These are phyloP conservation scores for Columba livia DNA, from an alignment of 2,113 vertebrate genomes.

Conservation along the genomic window DNA sequence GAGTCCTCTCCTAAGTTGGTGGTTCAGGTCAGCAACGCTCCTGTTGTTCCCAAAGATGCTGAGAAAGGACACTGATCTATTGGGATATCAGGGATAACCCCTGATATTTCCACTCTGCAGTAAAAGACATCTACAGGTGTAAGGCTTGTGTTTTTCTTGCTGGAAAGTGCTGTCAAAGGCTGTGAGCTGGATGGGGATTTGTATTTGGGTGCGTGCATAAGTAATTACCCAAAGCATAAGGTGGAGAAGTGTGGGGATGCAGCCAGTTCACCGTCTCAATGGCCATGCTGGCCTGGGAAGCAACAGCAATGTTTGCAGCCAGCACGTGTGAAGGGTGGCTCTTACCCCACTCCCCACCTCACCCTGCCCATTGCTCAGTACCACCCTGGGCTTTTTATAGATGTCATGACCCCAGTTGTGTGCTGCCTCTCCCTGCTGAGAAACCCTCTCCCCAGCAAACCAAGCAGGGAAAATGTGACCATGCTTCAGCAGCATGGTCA, in stretches of 20 bases:
- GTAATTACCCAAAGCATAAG: not conserved
- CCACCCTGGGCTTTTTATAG: not conserved
- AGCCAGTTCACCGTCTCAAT: not conserved
- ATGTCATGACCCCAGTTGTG: accelerated
- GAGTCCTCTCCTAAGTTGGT: not conserved
- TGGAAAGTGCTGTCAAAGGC: not conserved
- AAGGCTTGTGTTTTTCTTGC: not conserved
- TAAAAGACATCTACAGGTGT: not conserved
- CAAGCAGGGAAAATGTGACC: not conserved
- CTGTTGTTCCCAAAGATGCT: not conserved
- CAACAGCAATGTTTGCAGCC: not conserved
- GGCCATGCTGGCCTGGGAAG: not conserved
- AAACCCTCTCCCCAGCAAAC: not conserved
- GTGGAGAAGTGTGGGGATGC: not conserved
- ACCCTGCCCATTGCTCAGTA: not conserved
- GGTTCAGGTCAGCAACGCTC: not conserved
- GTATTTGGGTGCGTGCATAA: not conserved
- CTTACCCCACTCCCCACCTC: not conserved
- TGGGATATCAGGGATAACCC: not conserved
- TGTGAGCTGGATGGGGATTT: not conserved
- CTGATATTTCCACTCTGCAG: not conserved
- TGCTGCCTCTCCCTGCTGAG: not conserved
- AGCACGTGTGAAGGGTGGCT: not conserved
- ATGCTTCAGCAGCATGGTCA: not conserved
- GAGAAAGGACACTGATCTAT: not conserved